Percentiles rank a stretch among this genome's conserved stretches.
Conservation (phyloP, 2,888 invertebrate species). For the Spilosoma lubricipeda region DNA sequence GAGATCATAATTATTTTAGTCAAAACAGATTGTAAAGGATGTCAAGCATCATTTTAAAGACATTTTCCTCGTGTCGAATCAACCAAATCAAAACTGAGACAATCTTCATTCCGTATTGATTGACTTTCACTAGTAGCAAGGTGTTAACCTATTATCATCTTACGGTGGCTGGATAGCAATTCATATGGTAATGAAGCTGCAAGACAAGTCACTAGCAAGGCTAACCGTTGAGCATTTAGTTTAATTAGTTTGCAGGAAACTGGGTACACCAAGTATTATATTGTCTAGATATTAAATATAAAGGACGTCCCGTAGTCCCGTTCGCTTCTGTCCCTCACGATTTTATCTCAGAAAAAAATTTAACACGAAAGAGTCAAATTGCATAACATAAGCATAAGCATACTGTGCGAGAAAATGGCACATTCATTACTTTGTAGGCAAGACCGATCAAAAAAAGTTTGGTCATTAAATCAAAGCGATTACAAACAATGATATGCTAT, state of each 20-base stretch:
- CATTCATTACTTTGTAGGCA: background rate
- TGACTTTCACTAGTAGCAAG: slow-evolving; percentile 75
- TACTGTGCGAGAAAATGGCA: background rate
- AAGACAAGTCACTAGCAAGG: slow-evolving; percentile 63
- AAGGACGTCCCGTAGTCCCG: background rate
- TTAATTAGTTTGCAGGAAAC: slow-evolving; percentile 73
- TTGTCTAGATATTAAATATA: slow-evolving; percentile 24
- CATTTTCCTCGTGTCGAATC: background rate
- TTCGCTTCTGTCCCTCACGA: background rate
- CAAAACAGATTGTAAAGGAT: background rate
- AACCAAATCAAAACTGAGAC: background rate
- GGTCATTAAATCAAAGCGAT: background rate
- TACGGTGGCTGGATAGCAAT: slow-evolving; percentile 70
- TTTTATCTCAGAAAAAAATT: background rate
- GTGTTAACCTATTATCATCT: slow-evolving; percentile 73
- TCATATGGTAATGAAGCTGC: slow-evolving; percentile 77
- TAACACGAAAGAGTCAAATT: background rate
- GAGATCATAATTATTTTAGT: background rate
- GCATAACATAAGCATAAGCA: background rate
- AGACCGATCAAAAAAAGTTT: background rate
- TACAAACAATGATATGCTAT: slow-evolving; percentile 24
- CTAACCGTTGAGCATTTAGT: slow-evolving; percentile 65
- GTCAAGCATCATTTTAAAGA: background rate
- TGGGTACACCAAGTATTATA: slow-evolving; percentile 49
- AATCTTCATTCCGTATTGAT: slow-evolving; percentile 34